Evolutionary conservation across 2,888 invertebrate genomes (phyloP).

Genomic region (Parnassius glacialis): DNA sequence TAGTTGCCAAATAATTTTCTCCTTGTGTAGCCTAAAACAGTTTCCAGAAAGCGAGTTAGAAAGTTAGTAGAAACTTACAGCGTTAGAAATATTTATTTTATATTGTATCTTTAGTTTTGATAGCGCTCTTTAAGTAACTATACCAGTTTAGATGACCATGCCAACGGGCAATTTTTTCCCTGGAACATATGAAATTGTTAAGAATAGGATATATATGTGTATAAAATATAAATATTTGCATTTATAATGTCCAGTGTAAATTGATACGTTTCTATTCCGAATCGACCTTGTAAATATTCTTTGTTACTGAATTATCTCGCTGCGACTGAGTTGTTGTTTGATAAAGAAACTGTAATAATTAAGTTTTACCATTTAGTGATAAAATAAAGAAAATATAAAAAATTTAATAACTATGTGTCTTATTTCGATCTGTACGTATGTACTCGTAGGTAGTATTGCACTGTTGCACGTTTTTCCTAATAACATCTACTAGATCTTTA

Average conservation of each 20-base stretch:
- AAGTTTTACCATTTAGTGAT: slow-evolving; percentile 79
- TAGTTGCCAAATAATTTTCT: slow-evolving; percentile 76
- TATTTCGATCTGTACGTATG: slow-evolving; percentile 39
- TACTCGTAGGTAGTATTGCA: slow-evolving; percentile 47
- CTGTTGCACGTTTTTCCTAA: slow-evolving; percentile 54
- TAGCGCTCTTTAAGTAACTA: slow-evolving; percentile 41
- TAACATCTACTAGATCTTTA: slow-evolving; percentile 51
- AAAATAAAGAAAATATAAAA: slow-evolving; percentile 77
- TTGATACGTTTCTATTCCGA: slow-evolving; percentile 39
- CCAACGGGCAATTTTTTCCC: not conserved
- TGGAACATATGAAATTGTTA: slow-evolving; percentile 18
- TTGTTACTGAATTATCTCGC: slow-evolving; percentile 71
- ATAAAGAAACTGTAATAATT: slow-evolving; percentile 79
- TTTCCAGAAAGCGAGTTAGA: slow-evolving; percentile 64
- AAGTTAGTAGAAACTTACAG: slow-evolving; percentile 60
- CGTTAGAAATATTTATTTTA: slow-evolving; percentile 71
- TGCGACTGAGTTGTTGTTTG: slow-evolving; percentile 78
- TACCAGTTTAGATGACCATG: slow-evolving; percentile 10
- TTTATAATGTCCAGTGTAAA: slow-evolving; percentile 61
- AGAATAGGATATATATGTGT: slow-evolving; percentile 21
- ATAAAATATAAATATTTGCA: slow-evolving; percentile 54
- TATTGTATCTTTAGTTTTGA: slow-evolving; percentile 56
- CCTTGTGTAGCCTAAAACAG: slow-evolving; percentile 65
- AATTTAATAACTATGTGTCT: slow-evolving; percentile 56
- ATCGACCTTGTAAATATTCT: slow-evolving; percentile 69